Evolutionary conservation across 2,113 vertebrate genomes (phyloP), one percentile per base, ranked within the genome.

Genomic region (Alectura lathami): DNA sequence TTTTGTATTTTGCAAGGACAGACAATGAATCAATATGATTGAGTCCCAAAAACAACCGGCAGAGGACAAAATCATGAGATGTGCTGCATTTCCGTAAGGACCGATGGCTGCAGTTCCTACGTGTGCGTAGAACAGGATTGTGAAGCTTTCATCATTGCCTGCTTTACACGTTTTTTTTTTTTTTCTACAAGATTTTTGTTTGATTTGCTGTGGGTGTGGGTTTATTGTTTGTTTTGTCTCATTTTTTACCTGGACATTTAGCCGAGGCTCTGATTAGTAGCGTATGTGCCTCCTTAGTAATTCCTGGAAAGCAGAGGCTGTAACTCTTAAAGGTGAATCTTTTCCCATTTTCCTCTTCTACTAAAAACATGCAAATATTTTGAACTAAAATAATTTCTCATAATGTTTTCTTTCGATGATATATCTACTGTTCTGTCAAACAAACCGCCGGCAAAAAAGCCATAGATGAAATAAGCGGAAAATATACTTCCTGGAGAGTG

Each of bases 1-100:
- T 91, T 94, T 93, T 90, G 24, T 96, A 64, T 91, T 94, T 93
- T 90, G 24, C 26, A 57, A 36, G 69, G 81, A 51, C 24, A 78
- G 77, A 79, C 42, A 74, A 63, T 83, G 66, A 83, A 56, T 94
- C 47, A 36, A 43, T 94, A 23, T 83, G 85, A 86, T 50, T 81
- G 68, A 87, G 68, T 94, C 57, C 64, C 80, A 78, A 1, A 86
- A 94, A 70, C 42, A 86, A 12, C 32, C 23, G 67, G 42, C 48
- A 68, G 69, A 93, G 62, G 66, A 94, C 77, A 94, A 94, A 92
- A 79, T 48, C 45, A 6, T n/a, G 34, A 88, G 80, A 72, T 64
- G 43, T 48, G 60, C 75, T 84, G 47, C 36, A 77, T 93, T 94
- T 89, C 82, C 68, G 63, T 89, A 29, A 47, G 84, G 80, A 95